Evolutionary conservation across 2,113 vertebrate species (phyloP), one percentile per base, ranked within the genome.

Genomic region (Caranx melampygus): DNA sequence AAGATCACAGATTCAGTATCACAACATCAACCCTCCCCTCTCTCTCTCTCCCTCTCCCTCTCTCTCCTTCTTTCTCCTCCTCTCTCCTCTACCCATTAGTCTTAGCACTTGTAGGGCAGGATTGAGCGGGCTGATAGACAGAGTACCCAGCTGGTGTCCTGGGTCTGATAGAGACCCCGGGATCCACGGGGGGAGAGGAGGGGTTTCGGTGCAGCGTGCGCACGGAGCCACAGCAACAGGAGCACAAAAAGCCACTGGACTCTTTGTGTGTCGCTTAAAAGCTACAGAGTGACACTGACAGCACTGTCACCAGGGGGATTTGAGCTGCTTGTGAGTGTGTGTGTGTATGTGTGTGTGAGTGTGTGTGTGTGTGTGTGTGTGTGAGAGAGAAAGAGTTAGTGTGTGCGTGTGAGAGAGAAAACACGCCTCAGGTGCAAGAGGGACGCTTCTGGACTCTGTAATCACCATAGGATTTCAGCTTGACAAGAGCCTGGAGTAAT

Each of bases 81-180:
- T 52, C 60, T 57, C 45, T 45, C 21, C 69, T 72, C 62, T 51
- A 54, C 80, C 61, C 67, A 37, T 74, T 31, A 35, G 47, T 61
- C 72, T 76, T 45, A 72, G 72, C 84, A 87, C 74, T 88, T 86
- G 83, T 82, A 81, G 82, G 85, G 70, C 82, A 89, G 88, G 64
- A 72, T 70, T 57, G 72, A 83, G 85, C 51, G 10, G 49, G 72
- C 87, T 87, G 74, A 84, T 13, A 79, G 73, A 79, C 55, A 77
- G 75, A 81, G 69, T 10, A 66, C 51, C 72, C 73, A 66, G 79
- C 83, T 82, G 81, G 83, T 86, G 84, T 89, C 89, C 91, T 61
- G 77, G 84, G 74, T 91, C 84, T 62, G 63, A 75, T 18, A 81
- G 72, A 76, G 75, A 88, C 67, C 78, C 74, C 13, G 45, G 78